Evolutionary conservation across 2,888 invertebrate genomes (phyloP).

Genomic region (Rapana venosa): DNA sequence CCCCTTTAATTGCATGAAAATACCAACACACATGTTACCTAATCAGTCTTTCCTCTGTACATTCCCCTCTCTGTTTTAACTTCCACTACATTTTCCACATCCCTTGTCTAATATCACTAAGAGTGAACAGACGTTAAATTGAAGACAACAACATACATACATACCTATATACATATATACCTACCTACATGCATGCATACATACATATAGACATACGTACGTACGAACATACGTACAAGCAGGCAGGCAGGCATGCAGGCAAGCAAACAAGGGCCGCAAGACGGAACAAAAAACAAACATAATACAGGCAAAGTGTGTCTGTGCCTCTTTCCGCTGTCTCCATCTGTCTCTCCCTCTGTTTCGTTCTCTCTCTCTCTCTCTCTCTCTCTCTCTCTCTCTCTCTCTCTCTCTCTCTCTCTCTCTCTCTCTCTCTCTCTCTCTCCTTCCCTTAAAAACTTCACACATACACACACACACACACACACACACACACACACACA

Average conservation of each 20-base stretch:
- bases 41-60: too few species aligned
- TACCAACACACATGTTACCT: too few species aligned
- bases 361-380: too few species aligned
- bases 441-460: neutral
- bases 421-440: neutral
- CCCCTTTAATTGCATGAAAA: too few species aligned
- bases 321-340: too few species aligned
- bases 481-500: too few species aligned
- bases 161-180: constrained; percentile 6
- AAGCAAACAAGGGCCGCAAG: neutral
- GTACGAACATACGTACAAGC: neutral
- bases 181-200: neutral
- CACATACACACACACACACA: neutral
- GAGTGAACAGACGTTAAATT: too few species aligned
- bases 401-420: constrained; percentile 18
- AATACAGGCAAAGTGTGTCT: neutral
- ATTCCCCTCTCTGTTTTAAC: too few species aligned
- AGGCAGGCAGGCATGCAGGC: neutral
- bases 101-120: too few species aligned
- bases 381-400: constrained; percentile 8
- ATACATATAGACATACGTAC: constrained; percentile 12
- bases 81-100: too few species aligned
- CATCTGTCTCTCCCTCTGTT: too few species aligned
- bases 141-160: neutral
- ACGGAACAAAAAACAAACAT: neutral